Base-by-base conservation (phyloP, 1,140 invertebrate species). In the Drosophila parabipectinata region DNA sequence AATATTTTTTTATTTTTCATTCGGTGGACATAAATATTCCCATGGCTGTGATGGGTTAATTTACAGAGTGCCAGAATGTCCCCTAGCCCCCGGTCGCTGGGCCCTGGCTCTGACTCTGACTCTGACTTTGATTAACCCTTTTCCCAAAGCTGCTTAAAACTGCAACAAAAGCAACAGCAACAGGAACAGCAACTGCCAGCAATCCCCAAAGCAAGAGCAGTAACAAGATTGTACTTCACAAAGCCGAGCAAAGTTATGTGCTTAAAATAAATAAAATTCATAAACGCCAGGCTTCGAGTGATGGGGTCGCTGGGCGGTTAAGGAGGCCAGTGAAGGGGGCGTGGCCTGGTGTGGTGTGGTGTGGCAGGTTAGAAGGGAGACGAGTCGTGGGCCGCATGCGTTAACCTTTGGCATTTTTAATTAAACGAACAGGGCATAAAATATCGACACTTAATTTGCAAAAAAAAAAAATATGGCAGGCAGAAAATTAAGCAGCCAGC, bases 381-480 rank as follows among this genome's bases (percentile, higher is more conserved):
- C 60, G 71, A 74, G 45, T 74, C 52, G 60, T 41, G 60, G 71
- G 64, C 62, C 56, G 62, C 72, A 80, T 81, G 79, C 73, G 83
- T 88, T 87, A 87, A 88, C 82, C 82, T 87, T 87, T 87, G 83
- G 83, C 82, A 87, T 87, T 87, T 87, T 87, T 87, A 87, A 88
- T 87, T 88, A 87, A 87, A 72, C 78, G 82, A 82, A 82, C 74
- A 87, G 76, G 66, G 85, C 83, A 88, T 87, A 87, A 87, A 88
- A 87, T 87, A 87, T 87, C 82, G 82, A 87, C 82, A 87, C 82
- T 87, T 88, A 81, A 87, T 88, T 87, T 87, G 82, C 83, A 81
- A 81, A 78, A 82, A 79, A 30, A 21, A 78, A 56, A 78, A 74
- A 66, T 55, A 75, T 87, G 77, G 74, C 83, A 72, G 71, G 79